A percentile compares a stretch with the other conserved stretches of the same genome.
Evolutionary conservation across 2,113 vertebrate species (phyloP).

Genomic region (Ptyas mucosa): DNA sequence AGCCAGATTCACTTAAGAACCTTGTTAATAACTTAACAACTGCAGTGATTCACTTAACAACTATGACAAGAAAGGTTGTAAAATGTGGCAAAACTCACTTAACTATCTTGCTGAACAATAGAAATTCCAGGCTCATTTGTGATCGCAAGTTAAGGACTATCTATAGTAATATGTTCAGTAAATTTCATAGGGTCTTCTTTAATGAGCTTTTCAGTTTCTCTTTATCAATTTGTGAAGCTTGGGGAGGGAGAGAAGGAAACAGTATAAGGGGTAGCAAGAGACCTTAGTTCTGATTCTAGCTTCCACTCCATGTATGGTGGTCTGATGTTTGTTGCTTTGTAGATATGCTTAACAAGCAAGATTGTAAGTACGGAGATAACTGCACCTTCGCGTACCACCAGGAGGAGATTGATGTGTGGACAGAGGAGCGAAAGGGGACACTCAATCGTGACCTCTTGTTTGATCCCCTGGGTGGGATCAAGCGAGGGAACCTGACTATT

Average conservation of each 20-base stretch:
- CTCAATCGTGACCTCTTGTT: slow-evolving; percentile 87
- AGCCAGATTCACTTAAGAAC: neutral
- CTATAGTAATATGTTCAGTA: neutral
- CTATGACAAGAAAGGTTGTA: neutral
- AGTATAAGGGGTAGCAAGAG: neutral
- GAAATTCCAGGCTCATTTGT: neutral
- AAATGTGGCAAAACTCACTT: too few relatives aligned
- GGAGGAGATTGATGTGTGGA: slow-evolving; percentile 97
- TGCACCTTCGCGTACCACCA: slow-evolving; percentile 97
- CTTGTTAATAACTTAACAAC: neutral
- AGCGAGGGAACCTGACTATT: slow-evolving; percentile 78
- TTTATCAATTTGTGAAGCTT: slow-evolving; percentile 18
- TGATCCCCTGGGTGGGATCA: slow-evolving; percentile 69
- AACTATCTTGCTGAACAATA: neutral
- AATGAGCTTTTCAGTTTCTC: slow-evolving; percentile 25
- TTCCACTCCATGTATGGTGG: slow-evolving; percentile 57
- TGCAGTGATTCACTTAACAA: neutral
- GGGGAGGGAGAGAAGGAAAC: slow-evolving; percentile 16
- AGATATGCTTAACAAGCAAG: slow-evolving; percentile 85
- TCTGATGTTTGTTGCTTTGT: slow-evolving; percentile 74
- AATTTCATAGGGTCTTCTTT: neutral
- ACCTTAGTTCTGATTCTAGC: slow-evolving; percentile 53
- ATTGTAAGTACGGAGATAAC: slow-evolving; percentile 89
- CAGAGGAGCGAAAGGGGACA: slow-evolving; percentile 85
- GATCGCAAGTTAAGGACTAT: neutral